Evolutionary conservation across 2,797 vertebrate genomes (phyloP).

Genomic region (Chrosomus eos): DNA sequence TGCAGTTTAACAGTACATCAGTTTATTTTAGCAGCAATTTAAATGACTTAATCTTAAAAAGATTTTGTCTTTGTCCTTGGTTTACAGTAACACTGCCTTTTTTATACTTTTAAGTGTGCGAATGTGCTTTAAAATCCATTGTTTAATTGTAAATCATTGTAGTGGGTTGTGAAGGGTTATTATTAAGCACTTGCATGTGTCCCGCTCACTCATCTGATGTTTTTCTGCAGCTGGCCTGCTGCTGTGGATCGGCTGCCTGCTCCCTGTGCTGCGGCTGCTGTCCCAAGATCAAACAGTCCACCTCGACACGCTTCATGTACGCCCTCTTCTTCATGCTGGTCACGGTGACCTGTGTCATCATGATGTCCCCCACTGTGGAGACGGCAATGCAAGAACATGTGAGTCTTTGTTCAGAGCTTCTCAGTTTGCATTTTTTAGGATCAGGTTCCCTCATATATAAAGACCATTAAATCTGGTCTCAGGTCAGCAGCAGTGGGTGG

Average conservation of each 20-base stretch:
- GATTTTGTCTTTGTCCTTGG: not conserved
- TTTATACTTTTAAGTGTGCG: not conserved
- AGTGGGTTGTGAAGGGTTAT: not conserved
- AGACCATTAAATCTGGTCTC: slow-evolving; percentile 27
- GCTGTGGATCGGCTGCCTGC: slow-evolving; percentile 90
- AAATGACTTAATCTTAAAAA: not conserved
- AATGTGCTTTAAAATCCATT: slow-evolving; percentile 3
- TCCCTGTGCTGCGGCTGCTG: slow-evolving; percentile 93
- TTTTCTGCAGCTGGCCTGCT: slow-evolving; percentile 89
- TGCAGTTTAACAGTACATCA: not conserved
- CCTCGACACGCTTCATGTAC: slow-evolving; percentile 94
- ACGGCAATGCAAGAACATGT: slow-evolving; percentile 74
- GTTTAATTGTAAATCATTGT: not conserved
- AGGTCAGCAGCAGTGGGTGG: not conserved
- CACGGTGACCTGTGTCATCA: slow-evolving; percentile 87
- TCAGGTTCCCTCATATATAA: slow-evolving; percentile 8
- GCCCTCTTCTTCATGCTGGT: slow-evolving; percentile 92
- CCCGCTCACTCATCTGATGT: not conserved
- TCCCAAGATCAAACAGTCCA: slow-evolving; percentile 96
- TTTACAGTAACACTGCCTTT: not conserved
- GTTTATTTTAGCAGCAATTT: not conserved
- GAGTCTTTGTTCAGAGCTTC: slow-evolving; percentile 66
- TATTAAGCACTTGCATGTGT: not conserved
- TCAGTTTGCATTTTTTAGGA: not conserved
- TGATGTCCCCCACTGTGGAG: slow-evolving; percentile 94